Conservation (phyloP, 1,140 invertebrate species). For the Dreissena rostriformis region DNA sequence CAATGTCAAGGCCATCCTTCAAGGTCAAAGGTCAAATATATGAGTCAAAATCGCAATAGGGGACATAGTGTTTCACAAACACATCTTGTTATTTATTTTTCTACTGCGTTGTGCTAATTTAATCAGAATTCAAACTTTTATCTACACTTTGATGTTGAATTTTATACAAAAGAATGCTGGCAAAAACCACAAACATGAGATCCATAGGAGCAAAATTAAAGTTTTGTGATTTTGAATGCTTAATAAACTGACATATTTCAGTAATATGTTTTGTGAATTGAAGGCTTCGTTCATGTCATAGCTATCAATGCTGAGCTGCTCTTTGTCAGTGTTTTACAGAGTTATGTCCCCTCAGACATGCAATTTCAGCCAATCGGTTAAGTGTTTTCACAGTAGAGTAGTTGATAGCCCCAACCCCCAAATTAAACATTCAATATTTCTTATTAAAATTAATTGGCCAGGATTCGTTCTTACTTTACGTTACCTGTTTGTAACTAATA, state of each 20-base stretch:
- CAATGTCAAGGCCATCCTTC: too few species aligned
- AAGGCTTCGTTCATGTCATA: not conserved
- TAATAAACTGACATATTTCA: too few species aligned
- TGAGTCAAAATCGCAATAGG: too few species aligned
- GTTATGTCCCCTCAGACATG: slow-evolving; percentile 42
- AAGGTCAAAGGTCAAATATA: too few species aligned
- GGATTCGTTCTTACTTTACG: not conserved
- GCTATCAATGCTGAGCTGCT: not conserved
- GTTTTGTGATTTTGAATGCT: not conserved
- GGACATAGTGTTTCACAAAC: too few species aligned
- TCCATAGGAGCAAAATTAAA: not conserved
- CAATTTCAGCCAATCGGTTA: slow-evolving; percentile 19
- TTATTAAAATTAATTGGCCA: not conserved
- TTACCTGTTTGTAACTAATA: not conserved
- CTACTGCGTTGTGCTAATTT: too few species aligned
- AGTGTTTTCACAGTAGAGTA: not conserved
- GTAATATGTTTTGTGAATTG: not conserved
- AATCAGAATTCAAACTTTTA: too few species aligned
- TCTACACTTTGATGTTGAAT: slow-evolving; percentile 16
- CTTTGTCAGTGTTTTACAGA: not conserved
- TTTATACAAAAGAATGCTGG: slow-evolving; percentile 6
- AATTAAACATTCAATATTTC: slow-evolving; percentile 5
- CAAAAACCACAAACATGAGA: not conserved
- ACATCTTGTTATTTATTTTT: too few species aligned
- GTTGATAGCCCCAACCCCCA: not conserved